These are phyloP conservation scores for Leptinotarsa peninsularis DNA, from an alignment of 2,888 invertebrate species.

Conservation along the genomic window DNA sequence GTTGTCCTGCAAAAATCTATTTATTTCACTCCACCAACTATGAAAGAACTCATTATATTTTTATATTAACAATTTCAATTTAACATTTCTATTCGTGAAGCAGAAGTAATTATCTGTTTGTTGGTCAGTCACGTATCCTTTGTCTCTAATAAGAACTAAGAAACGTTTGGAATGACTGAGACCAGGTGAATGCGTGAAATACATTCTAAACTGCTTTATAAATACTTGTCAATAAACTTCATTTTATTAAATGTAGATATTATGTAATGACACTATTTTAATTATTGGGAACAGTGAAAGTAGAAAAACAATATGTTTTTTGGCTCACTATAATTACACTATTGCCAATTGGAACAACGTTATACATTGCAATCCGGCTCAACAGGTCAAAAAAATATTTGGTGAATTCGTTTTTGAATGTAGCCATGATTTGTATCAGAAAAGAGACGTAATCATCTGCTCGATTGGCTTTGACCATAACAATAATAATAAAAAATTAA, in stretches of 20 bases:
- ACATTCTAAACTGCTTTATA: not conserved
- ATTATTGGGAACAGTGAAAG: slow-evolving; percentile 46
- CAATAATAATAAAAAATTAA: too few relatives aligned
- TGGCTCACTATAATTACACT: slow-evolving; percentile 6
- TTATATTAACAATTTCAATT: too few relatives aligned
- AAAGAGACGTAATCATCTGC: not conserved
- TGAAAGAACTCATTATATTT: too few relatives aligned
- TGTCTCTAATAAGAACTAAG: not conserved
- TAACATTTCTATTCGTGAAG: too few relatives aligned
- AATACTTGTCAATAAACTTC: not conserved
- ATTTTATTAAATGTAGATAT: slow-evolving; percentile 23
- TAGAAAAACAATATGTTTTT: slow-evolving; percentile 38
- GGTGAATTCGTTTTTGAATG: not conserved
- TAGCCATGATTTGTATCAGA: not conserved
- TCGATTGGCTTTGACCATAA: too few relatives aligned
- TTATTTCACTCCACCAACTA: too few relatives aligned
- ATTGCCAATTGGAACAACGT: not conserved
- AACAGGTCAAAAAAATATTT: slow-evolving; percentile 10
- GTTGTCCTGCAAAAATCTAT: too few relatives aligned
- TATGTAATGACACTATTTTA: slow-evolving; percentile 40
- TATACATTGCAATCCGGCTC: not conserved
- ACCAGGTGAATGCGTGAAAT: not conserved
- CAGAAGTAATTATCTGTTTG: not conserved
- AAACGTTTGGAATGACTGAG: not conserved
- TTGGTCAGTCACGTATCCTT: not conserved